Conservation (phyloP, 2,888 invertebrate genomes). For the Dryomyza anilis region DNA sequence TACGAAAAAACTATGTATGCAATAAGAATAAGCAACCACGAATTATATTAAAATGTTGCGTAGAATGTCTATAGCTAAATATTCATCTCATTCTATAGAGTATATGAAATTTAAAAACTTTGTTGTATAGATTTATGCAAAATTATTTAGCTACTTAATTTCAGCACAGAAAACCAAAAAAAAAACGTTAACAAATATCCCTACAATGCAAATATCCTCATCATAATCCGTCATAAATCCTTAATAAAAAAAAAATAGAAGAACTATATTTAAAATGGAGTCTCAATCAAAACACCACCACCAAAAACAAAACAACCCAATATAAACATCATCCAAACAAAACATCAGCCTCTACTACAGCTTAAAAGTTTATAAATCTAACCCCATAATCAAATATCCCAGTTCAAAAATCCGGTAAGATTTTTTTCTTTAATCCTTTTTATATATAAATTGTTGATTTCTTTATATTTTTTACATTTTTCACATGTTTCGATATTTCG, state of each 20-base stretch:
- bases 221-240: slow-evolving; percentile 30
- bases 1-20: no score
- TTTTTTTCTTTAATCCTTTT: slow-evolving; percentile 61
- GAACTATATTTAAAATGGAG: no score
- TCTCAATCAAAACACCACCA: slow-evolving; percentile 39
- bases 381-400: slow-evolving; percentile 36
- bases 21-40: no score
- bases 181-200: slow-evolving; percentile 18
- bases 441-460: slow-evolving; percentile 28
- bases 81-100: no score
- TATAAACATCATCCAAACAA: slow-evolving; percentile 36
- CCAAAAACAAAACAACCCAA: slow-evolving; percentile 36
- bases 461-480: slow-evolving; percentile 18
- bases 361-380: slow-evolving; percentile 36
- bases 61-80: no score
- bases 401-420: slow-evolving; percentile 49
- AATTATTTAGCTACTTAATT: neutral
- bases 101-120: no score
- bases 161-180: slow-evolving; percentile 12
- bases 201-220: slow-evolving; percentile 43
- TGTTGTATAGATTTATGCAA: no score
- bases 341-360: slow-evolving; percentile 34
- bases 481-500: slow-evolving; percentile 4
- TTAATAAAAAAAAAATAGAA: no score
- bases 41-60: no score